These are phyloP conservation scores for Neostethus bicornis DNA, from an alignment of 2,797 vertebrate genomes.

Conservation along the genomic window DNA sequence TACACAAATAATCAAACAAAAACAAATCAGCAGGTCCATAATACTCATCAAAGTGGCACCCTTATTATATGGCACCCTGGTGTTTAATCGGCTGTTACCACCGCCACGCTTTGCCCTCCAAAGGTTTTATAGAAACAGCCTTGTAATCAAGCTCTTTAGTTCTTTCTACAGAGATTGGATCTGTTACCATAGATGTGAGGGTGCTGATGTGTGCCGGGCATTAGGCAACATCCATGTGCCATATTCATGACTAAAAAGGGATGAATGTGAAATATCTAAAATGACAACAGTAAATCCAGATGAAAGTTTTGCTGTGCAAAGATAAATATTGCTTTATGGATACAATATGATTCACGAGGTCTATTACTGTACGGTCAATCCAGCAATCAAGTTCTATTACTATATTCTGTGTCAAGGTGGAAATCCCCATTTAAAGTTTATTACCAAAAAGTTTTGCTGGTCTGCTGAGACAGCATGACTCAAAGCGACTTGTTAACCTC, in stretches of 20 bases:
- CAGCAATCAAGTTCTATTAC: not conserved
- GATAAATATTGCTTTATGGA: not conserved
- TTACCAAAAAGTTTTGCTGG: not conserved
- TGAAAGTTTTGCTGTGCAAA: not conserved
- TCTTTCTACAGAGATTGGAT: conserved; percentile 28
- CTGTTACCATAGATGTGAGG: conserved; percentile 26
- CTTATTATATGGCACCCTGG: conserved; percentile 10
- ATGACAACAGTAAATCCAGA: not conserved
- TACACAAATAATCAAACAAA: not conserved
- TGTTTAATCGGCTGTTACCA: conserved; percentile 22
- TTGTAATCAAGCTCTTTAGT: conserved; percentile 20
- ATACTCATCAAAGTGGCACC: conserved; percentile 10
- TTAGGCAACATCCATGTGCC: not conserved
- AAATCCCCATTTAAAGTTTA: not conserved
- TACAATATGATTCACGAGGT: not conserved
- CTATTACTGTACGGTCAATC: not conserved
- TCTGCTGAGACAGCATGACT: not conserved
- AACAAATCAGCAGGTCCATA: conserved; percentile 25
- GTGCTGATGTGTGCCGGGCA: conserved; percentile 11
- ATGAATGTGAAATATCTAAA: not conserved
- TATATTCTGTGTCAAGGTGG: not conserved
- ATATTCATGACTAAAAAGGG: not conserved
- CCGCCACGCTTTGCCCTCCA: conserved; percentile 22
- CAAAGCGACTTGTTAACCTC: not conserved
- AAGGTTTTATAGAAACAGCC: conserved; percentile 38